phyloP scores from a whole-genome alignment of 2,113 vertebrate species.

The Paratilapia polleni region DNA sequence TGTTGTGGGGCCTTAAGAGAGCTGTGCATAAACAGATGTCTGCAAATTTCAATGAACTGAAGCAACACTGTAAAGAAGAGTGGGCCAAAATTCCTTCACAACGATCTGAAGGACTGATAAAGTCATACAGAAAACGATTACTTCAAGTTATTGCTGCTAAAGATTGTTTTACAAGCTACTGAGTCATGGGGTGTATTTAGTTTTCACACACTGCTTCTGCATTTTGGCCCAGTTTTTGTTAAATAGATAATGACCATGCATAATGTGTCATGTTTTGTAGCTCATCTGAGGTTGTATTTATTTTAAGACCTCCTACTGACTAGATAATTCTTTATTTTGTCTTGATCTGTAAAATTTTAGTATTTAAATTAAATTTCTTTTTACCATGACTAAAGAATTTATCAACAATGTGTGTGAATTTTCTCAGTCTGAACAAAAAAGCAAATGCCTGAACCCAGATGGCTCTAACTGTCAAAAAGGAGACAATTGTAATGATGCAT shows the following conservation, averaged over 20 bases:
- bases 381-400: neutral
- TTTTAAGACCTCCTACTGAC: neutral
- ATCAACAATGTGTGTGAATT: neutral
- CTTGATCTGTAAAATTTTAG: neutral
- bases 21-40: neutral
- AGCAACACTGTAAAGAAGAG: neutral
- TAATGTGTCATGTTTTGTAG: neutral
- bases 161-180: neutral
- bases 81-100: neutral
- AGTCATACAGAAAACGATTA: neutral
- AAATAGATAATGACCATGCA: neutral
- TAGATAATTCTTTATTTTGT: neutral
- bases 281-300: neutral
- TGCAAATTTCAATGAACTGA: neutral
- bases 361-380: too few species aligned
- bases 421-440: neutral
- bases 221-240: neutral
- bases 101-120: neutral
- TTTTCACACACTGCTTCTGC: neutral
- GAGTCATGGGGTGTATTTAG: neutral
- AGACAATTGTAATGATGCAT: neutral
- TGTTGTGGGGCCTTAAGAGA: neutral
- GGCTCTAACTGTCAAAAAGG: constrained; percentile 10
- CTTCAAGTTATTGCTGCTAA: neutral
- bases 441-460: neutral